These are phyloP conservation scores for Dinomys branickii DNA, from an alignment of 2,113 vertebrate genomes.

Conservation along the genomic window DNA sequence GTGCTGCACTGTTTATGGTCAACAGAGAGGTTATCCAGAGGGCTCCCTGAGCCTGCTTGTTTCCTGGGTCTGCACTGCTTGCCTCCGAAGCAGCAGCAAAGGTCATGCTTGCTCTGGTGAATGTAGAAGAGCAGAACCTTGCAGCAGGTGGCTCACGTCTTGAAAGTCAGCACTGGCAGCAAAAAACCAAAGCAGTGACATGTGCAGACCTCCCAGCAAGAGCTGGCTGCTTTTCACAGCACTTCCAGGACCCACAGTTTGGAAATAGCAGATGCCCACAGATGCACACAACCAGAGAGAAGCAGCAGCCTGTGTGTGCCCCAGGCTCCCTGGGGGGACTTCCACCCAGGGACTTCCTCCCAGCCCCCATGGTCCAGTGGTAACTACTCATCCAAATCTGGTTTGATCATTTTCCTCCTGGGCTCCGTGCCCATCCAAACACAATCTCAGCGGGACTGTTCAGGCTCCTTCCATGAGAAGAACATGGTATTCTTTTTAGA, in stretches of 20 bases:
- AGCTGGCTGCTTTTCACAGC: not conserved
- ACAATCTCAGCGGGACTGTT: slow-evolving; percentile 41
- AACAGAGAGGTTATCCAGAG: too few relatives aligned
- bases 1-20: too few relatives aligned
- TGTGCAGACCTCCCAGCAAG: not conserved
- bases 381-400: not conserved
- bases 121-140: not conserved
- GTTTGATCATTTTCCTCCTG: not conserved
- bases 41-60: too few relatives aligned
- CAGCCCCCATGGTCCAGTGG: not conserved
- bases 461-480: slow-evolving; percentile 25
- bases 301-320: not conserved
- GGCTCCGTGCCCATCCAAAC: slow-evolving; percentile 63
- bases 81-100: not conserved
- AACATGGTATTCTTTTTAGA: not conserved
- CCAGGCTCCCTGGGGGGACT: not conserved
- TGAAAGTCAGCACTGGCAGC: not conserved
- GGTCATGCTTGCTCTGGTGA: fast-evolving
- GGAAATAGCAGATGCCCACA: not conserved
- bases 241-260: not conserved
- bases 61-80: not conserved
- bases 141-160: not conserved
- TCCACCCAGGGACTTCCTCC: not conserved
- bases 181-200: not conserved
- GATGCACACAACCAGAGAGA: fast-evolving